Conservation (phyloP, 1,140 invertebrate genomes). For the Liolophura sinensis region DNA sequence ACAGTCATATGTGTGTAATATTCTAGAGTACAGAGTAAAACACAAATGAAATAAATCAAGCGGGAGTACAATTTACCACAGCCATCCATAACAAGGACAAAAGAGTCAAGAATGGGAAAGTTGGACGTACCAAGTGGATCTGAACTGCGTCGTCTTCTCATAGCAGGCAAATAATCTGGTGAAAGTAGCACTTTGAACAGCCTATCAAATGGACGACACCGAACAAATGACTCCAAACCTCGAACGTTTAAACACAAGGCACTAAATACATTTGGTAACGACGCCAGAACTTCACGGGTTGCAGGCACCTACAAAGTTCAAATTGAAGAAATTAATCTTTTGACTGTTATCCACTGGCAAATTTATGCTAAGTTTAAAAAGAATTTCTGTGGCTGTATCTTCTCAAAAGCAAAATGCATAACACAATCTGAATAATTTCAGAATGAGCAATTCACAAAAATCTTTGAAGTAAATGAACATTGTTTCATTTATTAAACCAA, state of each 20-base stretch:
- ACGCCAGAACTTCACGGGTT: slow-evolving; percentile 85
- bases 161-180: slow-evolving; percentile 82
- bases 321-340: neutral
- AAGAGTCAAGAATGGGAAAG: neutral
- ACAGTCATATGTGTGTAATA: too few relatives aligned
- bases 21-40: too few relatives aligned
- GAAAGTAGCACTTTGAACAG: slow-evolving; percentile 80
- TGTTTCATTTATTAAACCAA: too few relatives aligned
- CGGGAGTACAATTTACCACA: too few relatives aligned
- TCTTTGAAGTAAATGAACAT: too few relatives aligned
- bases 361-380: too few relatives aligned
- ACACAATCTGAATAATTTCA: too few relatives aligned
- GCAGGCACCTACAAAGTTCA: slow-evolving; percentile 70
- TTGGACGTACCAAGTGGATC: slow-evolving; percentile 71
- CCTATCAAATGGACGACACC: slow-evolving; percentile 81
- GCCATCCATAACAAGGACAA: too few relatives aligned
- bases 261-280: slow-evolving; percentile 89
- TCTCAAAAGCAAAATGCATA: too few relatives aligned
- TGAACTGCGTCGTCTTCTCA: slow-evolving; percentile 78
- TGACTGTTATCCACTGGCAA: neutral
- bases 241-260: slow-evolving; percentile 85
- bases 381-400: too few relatives aligned
- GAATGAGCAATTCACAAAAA: too few relatives aligned
- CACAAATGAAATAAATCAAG: too few relatives aligned
- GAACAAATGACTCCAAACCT: slow-evolving; percentile 80